These are phyloP conservation scores for Reticulitermes lucifugus DNA, from an alignment of 2,888 invertebrate genomes.

Conservation along the genomic window DNA sequence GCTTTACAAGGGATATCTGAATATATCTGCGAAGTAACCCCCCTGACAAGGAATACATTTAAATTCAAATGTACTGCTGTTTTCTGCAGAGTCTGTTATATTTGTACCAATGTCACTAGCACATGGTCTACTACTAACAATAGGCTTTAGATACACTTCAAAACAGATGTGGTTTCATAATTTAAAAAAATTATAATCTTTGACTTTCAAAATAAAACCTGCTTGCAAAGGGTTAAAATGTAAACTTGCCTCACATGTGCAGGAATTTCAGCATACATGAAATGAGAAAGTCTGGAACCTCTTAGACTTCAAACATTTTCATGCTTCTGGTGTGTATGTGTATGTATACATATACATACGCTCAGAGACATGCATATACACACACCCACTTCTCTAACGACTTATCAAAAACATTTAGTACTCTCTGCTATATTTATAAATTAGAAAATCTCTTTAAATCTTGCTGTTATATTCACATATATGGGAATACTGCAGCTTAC, in stretches of 20 bases:
- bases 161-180: too few relatives aligned
- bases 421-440: conserved; percentile 36
- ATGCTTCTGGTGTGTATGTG: background rate
- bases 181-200: too few relatives aligned
- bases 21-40: too few relatives aligned
- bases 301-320: background rate
- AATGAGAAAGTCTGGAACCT: background rate
- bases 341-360: conserved; percentile 15
- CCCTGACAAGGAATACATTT: too few relatives aligned
- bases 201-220: too few relatives aligned
- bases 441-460: conserved; percentile 34
- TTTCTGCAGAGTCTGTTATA: too few relatives aligned
- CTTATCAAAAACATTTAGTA: conserved; percentile 43
- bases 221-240: background rate
- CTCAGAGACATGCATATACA: background rate
- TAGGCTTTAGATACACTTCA: too few relatives aligned
- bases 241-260: background rate
- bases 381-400: conserved; percentile 16
- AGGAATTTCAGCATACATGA: background rate
- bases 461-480: background rate
- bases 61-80: too few relatives aligned
- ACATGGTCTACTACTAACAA: too few relatives aligned
- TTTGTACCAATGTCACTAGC: too few relatives aligned
- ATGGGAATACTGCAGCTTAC: conserved; percentile 17
- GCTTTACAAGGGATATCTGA: too few relatives aligned